Evolutionary conservation across 2,888 invertebrate species (phyloP), one percentile per base, ranked within the genome.

Genomic region (Thera britannica): DNA sequence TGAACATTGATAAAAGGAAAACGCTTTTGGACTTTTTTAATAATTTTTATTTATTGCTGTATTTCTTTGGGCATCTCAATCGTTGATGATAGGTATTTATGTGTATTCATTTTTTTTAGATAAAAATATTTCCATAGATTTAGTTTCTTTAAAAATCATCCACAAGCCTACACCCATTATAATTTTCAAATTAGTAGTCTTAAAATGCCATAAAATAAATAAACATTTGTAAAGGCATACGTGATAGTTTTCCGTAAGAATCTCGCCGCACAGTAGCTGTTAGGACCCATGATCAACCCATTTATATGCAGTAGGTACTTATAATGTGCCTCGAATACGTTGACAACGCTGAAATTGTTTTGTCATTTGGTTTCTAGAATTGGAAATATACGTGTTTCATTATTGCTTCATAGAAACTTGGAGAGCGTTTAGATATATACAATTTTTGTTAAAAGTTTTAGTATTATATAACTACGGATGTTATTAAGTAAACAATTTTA

Each of bases 271-370:
- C 92, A 82, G 92, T 91, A 92, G 92, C 92, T 77, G 76, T 81
- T 76, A 76, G 74, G 76, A 76, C 65, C 75, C 74, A 76, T 88
- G 86, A 87, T 86, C 77, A 78, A 75, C 79, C 82, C 83, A 89
- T 91, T 90, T 85, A 85, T 87, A 92, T 92, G 85, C 90, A 75
- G 80, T 77, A 82, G 77, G 78, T 71, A 81, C 72, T 78, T 80
- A 67, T 60, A 80, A 83, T 89, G 86, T 85, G 86, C 81, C 81
- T 87, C 83, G 88, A 89, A 91, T 92, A 86, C 81, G 77, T 80
- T 75, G 72, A 81, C 77, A 77, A 74, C 73, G 68, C 71, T 70
- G 73, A 74, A 75, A 76, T 74, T 72, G 73, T 74, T 76, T 76
- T 65, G 67, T 75, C 72, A 75, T 75, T 73, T 74, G 70, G 66